Evolutionary conservation across 1,140 invertebrate genomes (phyloP).

Genomic region (Neodiprion pinetum): DNA sequence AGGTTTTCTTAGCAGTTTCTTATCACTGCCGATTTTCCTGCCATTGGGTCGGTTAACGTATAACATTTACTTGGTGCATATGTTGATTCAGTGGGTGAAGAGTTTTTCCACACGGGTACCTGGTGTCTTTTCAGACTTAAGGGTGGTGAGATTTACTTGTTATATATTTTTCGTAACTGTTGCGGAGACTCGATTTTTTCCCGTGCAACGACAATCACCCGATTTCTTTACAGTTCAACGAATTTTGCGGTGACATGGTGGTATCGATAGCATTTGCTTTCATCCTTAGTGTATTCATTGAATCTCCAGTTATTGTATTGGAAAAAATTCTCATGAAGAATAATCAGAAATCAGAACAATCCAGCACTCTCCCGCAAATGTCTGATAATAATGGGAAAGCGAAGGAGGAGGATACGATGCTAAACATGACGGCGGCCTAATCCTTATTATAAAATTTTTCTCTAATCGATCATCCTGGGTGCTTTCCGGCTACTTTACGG

Average conservation of each 20-base stretch:
- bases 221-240: constrained; percentile 24
- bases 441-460: not conserved
- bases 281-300: constrained; percentile 28
- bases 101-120: constrained; percentile 11
- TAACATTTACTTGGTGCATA: constrained; percentile 66
- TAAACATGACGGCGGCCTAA: no score
- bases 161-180: not conserved
- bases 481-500: no score
- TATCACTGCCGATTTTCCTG: constrained; percentile 64
- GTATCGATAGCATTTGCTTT: constrained; percentile 24
- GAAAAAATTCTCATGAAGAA: constrained; percentile 27
- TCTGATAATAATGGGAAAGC: not conserved
- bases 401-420: no score
- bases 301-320: constrained; percentile 31
- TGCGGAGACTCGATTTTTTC: not conserved
- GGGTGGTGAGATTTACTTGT: constrained; percentile 14
- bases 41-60: constrained; percentile 67
- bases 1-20: constrained; percentile 63
- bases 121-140: constrained; percentile 20
- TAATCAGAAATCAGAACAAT: not conserved
- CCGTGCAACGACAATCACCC: not conserved
- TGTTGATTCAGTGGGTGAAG: constrained; percentile 28
- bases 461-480: constrained; percentile 1
- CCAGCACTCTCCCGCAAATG: not conserved
- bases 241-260: constrained; percentile 25